These are phyloP conservation scores for Macroramphosus scolopax DNA, from an alignment of 2,797 vertebrate species.

Conservation along the genomic window DNA sequence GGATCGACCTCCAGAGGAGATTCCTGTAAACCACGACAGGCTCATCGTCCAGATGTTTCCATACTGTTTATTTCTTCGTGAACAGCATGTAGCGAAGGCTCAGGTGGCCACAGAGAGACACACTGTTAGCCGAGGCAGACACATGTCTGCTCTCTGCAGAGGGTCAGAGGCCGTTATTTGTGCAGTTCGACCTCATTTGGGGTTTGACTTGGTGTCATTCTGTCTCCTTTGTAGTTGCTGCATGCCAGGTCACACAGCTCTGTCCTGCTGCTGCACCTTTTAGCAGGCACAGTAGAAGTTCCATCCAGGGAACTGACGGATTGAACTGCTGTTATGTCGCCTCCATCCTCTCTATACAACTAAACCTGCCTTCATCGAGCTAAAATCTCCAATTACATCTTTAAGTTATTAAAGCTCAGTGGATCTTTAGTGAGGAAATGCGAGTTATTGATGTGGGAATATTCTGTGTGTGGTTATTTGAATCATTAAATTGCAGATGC, in stretches of 20 bases:
- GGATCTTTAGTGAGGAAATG: no score
- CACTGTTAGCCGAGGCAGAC: neutral
- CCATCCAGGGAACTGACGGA: neutral
- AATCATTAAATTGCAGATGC: no score
- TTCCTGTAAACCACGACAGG: constrained; percentile 27
- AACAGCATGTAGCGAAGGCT: constrained; percentile 19
- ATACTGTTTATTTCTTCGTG: constrained; percentile 35
- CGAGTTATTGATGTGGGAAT: no score
- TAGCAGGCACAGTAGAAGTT: neutral
- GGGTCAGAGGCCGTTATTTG: neutral
- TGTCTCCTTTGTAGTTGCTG: neutral
- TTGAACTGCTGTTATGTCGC: no score
- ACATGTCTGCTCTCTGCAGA: neutral
- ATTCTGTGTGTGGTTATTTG: no score
- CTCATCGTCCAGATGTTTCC: constrained; percentile 20
- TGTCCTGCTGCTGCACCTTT: neutral
- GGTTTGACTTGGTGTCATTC: neutral
- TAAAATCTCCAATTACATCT: no score
- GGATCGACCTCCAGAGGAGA: constrained; percentile 14
- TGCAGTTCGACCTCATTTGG: neutral
- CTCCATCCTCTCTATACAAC: no score
- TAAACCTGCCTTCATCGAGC: no score
- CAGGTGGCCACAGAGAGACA: constrained; percentile 8
- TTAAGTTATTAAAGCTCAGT: no score
- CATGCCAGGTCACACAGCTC: neutral